phyloP scores from a whole-genome alignment of 2,113 vertebrate genomes.

The Petromus typicus region DNA sequence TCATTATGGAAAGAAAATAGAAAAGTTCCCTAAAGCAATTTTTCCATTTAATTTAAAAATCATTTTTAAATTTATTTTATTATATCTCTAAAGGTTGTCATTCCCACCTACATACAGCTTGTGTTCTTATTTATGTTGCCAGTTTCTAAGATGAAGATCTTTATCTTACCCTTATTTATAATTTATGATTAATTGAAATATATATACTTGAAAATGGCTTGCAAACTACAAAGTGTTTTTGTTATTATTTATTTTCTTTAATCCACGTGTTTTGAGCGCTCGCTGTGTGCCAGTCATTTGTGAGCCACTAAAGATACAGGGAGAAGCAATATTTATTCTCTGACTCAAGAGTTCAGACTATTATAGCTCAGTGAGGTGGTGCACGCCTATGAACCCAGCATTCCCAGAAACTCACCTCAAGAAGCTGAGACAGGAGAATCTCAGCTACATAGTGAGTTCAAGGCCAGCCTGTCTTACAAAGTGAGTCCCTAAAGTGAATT shows the following conservation, averaged over 20 bases:
- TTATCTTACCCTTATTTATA: slow-evolving; percentile 42
- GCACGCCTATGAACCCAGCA: not conserved
- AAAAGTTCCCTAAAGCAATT: not conserved
- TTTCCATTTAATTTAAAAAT: slow-evolving; percentile 31
- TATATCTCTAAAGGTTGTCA: not conserved
- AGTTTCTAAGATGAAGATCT: not conserved
- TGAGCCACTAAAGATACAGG: not conserved
- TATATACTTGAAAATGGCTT: slow-evolving; percentile 26
- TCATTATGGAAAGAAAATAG: not conserved
- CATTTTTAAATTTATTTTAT: slow-evolving; percentile 23
- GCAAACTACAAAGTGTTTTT: not conserved
- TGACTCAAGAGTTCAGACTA: not conserved
- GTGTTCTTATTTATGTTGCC: slow-evolving; percentile 32
- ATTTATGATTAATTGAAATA: not conserved
- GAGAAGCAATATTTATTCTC: slow-evolving; percentile 31
- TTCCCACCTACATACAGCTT: not conserved
- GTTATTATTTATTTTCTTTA: not conserved
- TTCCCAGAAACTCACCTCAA: not conserved
- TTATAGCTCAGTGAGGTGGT: not conserved
- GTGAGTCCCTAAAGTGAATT: too few species aligned
- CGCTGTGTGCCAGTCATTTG: not conserved
- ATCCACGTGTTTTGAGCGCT: not conserved
- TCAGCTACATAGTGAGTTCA: not conserved
- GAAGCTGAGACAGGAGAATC: not conserved
- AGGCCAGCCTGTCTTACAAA: not conserved